Percentiles rank a stretch among this genome's conserved stretches.
Evolutionary conservation across 2,797 vertebrate species (phyloP).

Genomic region (Lacerta bilineata): DNA sequence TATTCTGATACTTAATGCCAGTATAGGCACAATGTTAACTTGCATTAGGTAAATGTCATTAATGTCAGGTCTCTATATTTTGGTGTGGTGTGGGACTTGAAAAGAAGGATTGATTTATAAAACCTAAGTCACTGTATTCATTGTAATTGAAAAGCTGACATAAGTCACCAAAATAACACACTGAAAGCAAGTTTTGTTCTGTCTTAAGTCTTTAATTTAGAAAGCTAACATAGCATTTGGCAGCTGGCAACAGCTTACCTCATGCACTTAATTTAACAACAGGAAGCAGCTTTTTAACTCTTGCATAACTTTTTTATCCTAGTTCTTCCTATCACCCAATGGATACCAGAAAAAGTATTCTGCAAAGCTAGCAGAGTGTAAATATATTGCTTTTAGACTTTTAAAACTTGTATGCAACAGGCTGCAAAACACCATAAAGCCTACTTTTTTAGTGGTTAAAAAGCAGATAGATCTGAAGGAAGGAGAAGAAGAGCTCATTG

Average conservation of each 20-base stretch:
- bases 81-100: not conserved
- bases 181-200: slow-evolving; percentile 45
- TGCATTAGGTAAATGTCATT: not conserved
- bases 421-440: not conserved
- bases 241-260: slow-evolving; percentile 39
- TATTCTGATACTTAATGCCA: not conserved
- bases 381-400: not conserved
- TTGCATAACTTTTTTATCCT: not conserved
- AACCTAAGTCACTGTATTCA: slow-evolving; percentile 1
- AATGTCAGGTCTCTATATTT: not conserved
- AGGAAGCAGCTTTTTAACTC: slow-evolving; percentile 40
- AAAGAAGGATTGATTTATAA: slow-evolving; percentile 21
- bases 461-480: not conserved
- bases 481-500: not conserved
- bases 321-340: not conserved
- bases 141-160: slow-evolving; percentile 37
- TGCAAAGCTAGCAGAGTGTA: not conserved
- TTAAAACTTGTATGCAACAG: not conserved
- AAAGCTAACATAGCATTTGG: slow-evolving; percentile 40
- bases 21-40: not conserved
- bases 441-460: not conserved
- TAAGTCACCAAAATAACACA: slow-evolving; percentile 34
- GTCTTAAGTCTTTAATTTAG: slow-evolving; percentile 43
- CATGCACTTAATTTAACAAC: slow-evolving; percentile 41
- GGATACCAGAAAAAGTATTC: slow-evolving; percentile 6